Conservation (phyloP, 2,888 invertebrate genomes). For the Blastobasis adustella region DNA sequence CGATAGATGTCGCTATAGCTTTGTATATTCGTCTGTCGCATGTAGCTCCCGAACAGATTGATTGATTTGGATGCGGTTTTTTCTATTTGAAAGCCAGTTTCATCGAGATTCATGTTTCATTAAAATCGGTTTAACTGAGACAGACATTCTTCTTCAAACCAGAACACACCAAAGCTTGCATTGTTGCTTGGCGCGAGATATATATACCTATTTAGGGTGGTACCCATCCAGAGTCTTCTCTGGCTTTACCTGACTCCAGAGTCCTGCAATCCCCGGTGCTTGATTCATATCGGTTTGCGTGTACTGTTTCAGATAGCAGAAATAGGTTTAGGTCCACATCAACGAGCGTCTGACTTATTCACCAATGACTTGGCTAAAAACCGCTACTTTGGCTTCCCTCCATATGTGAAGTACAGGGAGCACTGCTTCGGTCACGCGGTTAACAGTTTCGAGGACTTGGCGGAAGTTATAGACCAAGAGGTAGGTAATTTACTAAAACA, state of each 20-base stretch:
- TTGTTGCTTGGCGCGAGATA: neutral
- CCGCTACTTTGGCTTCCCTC: conserved; percentile 86
- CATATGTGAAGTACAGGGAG: conserved; percentile 88
- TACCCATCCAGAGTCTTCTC: neutral
- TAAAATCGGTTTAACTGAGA: too few relatives aligned
- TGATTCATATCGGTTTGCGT: neutral
- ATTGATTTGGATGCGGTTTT: too few relatives aligned
- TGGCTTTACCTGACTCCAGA: neutral
- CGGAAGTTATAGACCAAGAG: conserved; percentile 74
- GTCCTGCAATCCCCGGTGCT: neutral
- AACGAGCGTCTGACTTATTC: conserved; percentile 22
- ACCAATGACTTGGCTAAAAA: conserved; percentile 43
- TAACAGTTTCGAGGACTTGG: conserved; percentile 80
- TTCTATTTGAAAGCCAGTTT: too few relatives aligned
- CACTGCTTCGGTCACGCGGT: conserved; percentile 83
- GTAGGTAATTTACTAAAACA: neutral
- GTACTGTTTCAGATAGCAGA: conserved; percentile 21
- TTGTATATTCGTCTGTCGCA: too few relatives aligned
- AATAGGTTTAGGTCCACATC: conserved; percentile 22
- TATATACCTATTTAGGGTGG: neutral
- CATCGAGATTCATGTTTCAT: too few relatives aligned
- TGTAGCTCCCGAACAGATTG: too few relatives aligned
- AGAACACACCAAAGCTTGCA: neutral
- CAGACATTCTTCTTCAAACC: neutral
- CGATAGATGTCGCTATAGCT: too few relatives aligned